phyloP scores from a whole-genome alignment of 1,140 invertebrate genomes.

The Nautilus pompilius region DNA sequence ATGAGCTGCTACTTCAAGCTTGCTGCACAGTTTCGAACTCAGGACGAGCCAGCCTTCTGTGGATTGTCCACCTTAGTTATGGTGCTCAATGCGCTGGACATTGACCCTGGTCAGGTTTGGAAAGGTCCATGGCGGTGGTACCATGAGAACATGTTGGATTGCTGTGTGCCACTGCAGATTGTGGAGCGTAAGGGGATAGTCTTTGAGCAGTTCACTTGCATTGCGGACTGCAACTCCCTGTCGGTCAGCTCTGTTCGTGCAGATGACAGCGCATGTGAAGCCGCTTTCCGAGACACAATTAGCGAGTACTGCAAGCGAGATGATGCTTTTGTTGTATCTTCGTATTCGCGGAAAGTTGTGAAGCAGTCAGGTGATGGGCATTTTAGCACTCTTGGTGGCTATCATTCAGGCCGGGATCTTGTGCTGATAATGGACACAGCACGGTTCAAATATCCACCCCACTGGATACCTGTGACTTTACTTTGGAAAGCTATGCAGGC shows the following conservation, averaged over 20 bases:
- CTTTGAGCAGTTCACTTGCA: constrained; percentile 45
- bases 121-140: constrained; percentile 55
- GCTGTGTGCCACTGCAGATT: constrained; percentile 40
- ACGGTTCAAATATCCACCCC: constrained; percentile 55
- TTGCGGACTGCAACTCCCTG: constrained; percentile 43
- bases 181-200: constrained; percentile 42
- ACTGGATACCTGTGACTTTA: constrained; percentile 46
- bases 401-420: constrained; percentile 44
- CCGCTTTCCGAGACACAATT: constrained; percentile 28
- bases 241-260: constrained; percentile 9
- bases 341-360: constrained; percentile 45
- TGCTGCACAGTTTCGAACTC: constrained; percentile 51
- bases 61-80: constrained; percentile 53
- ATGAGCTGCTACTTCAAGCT: constrained; percentile 50
- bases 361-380: constrained; percentile 52
- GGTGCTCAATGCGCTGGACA: constrained; percentile 50
- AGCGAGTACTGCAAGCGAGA: constrained; percentile 22
- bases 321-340: constrained; percentile 38
- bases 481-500: constrained; percentile 46
- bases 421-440: constrained; percentile 53
- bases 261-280: constrained; percentile 9
- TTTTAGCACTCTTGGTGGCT: constrained; percentile 52
- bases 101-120: constrained; percentile 52
- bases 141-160: constrained; percentile 55
- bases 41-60: constrained; percentile 55